These are phyloP conservation scores for Holocentrus rufus DNA, from an alignment of 2,797 vertebrate species.

Conservation along the genomic window DNA sequence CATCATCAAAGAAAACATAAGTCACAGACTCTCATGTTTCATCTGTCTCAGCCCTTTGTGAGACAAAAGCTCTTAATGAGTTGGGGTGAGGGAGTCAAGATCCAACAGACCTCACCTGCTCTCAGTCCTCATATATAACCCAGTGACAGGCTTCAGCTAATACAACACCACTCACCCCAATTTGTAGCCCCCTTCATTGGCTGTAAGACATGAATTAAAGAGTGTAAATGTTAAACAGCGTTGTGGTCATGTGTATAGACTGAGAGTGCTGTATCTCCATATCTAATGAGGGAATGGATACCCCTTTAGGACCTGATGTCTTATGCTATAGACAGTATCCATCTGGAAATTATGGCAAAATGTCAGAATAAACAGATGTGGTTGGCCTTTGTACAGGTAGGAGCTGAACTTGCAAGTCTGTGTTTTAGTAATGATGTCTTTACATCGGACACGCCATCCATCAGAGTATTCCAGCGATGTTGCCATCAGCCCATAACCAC, in stretches of 20 bases:
- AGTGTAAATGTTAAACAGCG: slow-evolving; percentile 39
- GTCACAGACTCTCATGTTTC: slow-evolving; percentile 71
- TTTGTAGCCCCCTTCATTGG: slow-evolving; percentile 31
- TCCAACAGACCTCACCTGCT: slow-evolving; percentile 59
- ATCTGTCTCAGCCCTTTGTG: slow-evolving; percentile 46
- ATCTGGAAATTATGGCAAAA: slow-evolving; percentile 48
- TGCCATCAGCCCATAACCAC: slow-evolving; percentile 31
- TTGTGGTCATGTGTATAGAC: slow-evolving; percentile 33
- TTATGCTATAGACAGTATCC: slow-evolving; percentile 44
- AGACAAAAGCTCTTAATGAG: slow-evolving; percentile 70
- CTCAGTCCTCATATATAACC: slow-evolving; percentile 56
- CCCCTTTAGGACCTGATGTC: slow-evolving; percentile 37
- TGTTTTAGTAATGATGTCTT: slow-evolving; percentile 31
- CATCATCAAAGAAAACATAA: slow-evolving; percentile 70
- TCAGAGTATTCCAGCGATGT: slow-evolving; percentile 25
- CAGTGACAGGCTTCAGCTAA: slow-evolving; percentile 48
- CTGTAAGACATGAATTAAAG: slow-evolving; percentile 54
- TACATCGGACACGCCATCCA: slow-evolving; percentile 34
- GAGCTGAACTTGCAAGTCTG: slow-evolving; percentile 28
- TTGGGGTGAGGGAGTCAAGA: slow-evolving; percentile 57
- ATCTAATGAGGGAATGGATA: slow-evolving; percentile 54
- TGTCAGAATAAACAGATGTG: slow-evolving; percentile 58
- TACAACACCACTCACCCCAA: slow-evolving; percentile 35
- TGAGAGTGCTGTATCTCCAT: slow-evolving; percentile 34
- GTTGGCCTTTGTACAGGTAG: slow-evolving; percentile 25